Percentiles rank a stretch among this genome's conserved stretches.
phyloP scores from a whole-genome alignment of 2,888 invertebrate genomes.

The Plagodis pulveraria region DNA sequence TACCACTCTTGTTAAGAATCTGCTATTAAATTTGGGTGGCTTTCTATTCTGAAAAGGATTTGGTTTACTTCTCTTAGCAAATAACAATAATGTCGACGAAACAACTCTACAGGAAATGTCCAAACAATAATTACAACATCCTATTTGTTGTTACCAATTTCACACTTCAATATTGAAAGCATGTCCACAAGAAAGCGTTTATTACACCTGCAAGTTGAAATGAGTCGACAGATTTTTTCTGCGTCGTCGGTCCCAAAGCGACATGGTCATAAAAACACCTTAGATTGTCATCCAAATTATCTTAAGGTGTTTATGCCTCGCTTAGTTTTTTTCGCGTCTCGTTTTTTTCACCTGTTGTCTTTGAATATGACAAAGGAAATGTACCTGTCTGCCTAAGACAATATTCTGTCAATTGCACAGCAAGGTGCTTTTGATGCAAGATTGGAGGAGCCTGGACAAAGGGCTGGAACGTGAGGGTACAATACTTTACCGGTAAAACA shows the following conservation, averaged over 20 bases:
- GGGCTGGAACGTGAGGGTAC: slow-evolving; percentile 66
- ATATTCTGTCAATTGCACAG: slow-evolving; percentile 72
- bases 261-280: slow-evolving; percentile 69
- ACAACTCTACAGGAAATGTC: slow-evolving; percentile 33
- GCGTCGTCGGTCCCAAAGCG: slow-evolving; percentile 51
- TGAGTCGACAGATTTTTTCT: slow-evolving; percentile 59
- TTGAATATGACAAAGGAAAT: slow-evolving; percentile 52
- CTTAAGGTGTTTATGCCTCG: slow-evolving; percentile 59
- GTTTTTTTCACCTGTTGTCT: slow-evolving; percentile 35
- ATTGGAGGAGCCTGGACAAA: slow-evolving; percentile 52
- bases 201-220: slow-evolving; percentile 66
- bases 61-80: neutral
- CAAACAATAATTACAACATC: slow-evolving; percentile 40
- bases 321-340: slow-evolving; percentile 49
- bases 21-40: neutral
- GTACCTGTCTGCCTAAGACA: slow-evolving; percentile 77
- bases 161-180: slow-evolving; percentile 56
- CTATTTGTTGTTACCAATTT: slow-evolving; percentile 60
- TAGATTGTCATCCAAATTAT: slow-evolving; percentile 56
- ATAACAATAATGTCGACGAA: slow-evolving; percentile 12
- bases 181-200: slow-evolving; percentile 54
- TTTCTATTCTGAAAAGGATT: neutral
- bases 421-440: slow-evolving; percentile 68
- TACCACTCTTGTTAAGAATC: too few relatives aligned
- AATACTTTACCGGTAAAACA: slow-evolving; percentile 57